A percentile compares a stretch with the other conserved stretches of the same genome.
phyloP scores from a whole-genome alignment of 2,888 invertebrate genomes.

The Craniophora ligustri region DNA sequence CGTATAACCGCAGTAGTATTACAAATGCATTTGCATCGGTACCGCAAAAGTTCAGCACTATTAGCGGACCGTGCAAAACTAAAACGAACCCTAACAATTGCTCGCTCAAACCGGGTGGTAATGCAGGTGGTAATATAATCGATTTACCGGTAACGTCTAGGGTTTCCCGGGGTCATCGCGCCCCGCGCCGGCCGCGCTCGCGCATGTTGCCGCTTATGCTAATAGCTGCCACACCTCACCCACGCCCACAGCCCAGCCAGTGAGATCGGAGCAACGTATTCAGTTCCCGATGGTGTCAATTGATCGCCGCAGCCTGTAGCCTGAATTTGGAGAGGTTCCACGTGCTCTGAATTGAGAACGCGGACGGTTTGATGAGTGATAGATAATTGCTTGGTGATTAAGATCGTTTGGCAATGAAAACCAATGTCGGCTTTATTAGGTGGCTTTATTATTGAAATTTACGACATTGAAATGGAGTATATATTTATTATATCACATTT shows the following conservation, averaged over 20 bases:
- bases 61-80: not conserved
- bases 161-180: conserved; percentile 36
- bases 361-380: not conserved
- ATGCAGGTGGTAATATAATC: conserved; percentile 18
- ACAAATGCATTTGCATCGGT: not conserved
- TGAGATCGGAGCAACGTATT: not conserved
- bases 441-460: too few species aligned
- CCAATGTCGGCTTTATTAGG: too few species aligned
- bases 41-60: too few species aligned
- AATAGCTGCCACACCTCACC: conserved; percentile 9
- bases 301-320: not conserved
- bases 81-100: not conserved
- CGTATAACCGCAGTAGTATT: too few species aligned
- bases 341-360: not conserved
- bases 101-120: not conserved
- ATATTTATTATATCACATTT: too few species aligned
- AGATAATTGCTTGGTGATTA: too few species aligned
- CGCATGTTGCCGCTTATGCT: conserved; percentile 5
- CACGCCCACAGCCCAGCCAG: conserved; percentile 10
- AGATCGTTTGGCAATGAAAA: too few species aligned
- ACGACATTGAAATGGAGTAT: too few species aligned
- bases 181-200: conserved; percentile 5
- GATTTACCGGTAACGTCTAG: conserved; percentile 30
- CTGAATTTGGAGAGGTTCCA: conserved; percentile 3
- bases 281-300: not conserved